Base-by-base conservation (phyloP, 2,797 vertebrate species). In the Periparus ater region DNA sequence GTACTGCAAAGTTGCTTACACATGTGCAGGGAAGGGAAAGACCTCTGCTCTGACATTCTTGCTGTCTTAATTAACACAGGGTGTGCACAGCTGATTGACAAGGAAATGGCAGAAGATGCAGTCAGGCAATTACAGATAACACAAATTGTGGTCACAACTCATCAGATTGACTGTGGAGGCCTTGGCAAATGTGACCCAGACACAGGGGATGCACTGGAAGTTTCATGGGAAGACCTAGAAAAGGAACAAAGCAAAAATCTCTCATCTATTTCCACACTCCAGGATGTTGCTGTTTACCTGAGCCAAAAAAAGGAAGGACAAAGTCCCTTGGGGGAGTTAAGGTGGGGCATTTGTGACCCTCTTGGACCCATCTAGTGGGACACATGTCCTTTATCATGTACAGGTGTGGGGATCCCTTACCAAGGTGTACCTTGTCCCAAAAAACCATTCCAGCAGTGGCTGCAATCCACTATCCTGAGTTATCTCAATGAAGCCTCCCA, bases 51-150 rank as follows among this genome's bases (percentile, higher is more conserved):
- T 10, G 30, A 47, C 77, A 75, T 83, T 74, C 67, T 71, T 82
- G 48, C 36, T 54, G 65, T 67, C 65, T 77, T 80, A 89, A 95
- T 95, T 75, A 85, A 58, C 45, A 63, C 27, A 75, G 70, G 27
- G 40, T 81, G 51, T 38, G 45, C 51, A 34, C 0, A 6, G 53
- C 60, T 85, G 34, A 86, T 55, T 55, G 86, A 40, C 75, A 76
- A 30, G 18, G 51, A 60, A 81, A 50, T 65, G 73, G 66, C 80
- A 70, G 63, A 66, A 62, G 36, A 26, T 8, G 5, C 4, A 68
- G 36, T 21, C 75, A 74, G 62, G 54, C 54, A 88, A 58, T 81
- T 79, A 55, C 15, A 58, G 44, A 40, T 45, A 88, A 47, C 71
- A 74, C 32, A 82, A 76, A 75, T 66, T 70, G 51, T 53, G 55